Conservation (phyloP, 2,888 invertebrate genomes). For the Papilio gigon region DNA sequence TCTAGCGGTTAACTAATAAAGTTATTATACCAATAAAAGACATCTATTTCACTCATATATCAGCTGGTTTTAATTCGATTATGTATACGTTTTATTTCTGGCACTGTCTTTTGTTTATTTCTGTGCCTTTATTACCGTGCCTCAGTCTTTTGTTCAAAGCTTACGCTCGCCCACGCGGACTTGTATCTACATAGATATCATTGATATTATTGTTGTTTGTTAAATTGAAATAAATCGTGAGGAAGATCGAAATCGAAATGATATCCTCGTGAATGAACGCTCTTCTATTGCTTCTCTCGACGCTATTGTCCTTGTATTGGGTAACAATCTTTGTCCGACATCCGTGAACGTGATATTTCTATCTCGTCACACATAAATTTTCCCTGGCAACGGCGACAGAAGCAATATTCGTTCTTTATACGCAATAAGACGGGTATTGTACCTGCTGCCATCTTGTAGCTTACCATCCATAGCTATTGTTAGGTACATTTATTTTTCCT, state of each 20-base stretch:
- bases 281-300: constrained; percentile 10
- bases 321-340: constrained; percentile 30
- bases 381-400: constrained; percentile 36
- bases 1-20: too few species aligned
- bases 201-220: not conserved
- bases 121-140: not conserved
- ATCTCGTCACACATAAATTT: constrained; percentile 42
- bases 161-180: not conserved
- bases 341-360: constrained; percentile 41
- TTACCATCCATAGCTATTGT: not conserved
- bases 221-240: constrained; percentile 20
- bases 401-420: constrained; percentile 41
- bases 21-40: too few species aligned
- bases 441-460: constrained; percentile 39
- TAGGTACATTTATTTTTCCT: constrained; percentile 10
- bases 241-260: constrained; percentile 4
- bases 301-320: constrained; percentile 28
- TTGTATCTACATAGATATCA: too few species aligned
- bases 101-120: not conserved
- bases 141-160: not conserved
- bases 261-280: constrained; percentile 14
- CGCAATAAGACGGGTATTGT: constrained; percentile 38
- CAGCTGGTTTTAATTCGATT: not conserved
- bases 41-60: too few species aligned
- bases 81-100: not conserved